Base-by-base conservation (phyloP, 2,113 vertebrate species). In the Carettochelys insculpta region DNA sequence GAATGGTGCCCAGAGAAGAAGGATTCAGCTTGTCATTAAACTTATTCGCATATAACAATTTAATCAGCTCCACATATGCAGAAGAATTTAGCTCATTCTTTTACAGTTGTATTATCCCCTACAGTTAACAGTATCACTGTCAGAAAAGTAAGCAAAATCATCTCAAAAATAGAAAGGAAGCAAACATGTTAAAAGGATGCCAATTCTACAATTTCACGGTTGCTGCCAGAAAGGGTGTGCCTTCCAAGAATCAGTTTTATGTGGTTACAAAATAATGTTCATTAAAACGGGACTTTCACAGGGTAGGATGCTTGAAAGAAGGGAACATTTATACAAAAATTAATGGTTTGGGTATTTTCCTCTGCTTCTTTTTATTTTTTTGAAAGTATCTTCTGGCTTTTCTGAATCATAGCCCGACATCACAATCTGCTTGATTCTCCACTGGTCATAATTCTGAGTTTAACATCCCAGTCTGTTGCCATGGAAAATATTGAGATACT, bases 401-500 rank as follows among this genome's bases (percentile, higher is more conserved):
- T 80, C 54, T 80, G 19, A 31, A 43, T 86, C 78, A 34, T 6
- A 85, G 14, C 25, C 34, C 14, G 50, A 48, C 29, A 47, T 34
- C 75, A 77, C 12, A 27, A 29, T 34, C 29, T 77, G 71, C 12
- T 43, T 14, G 47, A 51, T 86, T 77, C 86, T 54, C 19, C 29
- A 58, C 29, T 20, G 14, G 79, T 58, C 41, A 43, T 77, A 90
- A 90, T 82, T 87, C 54, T 82, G 81, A 52, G 50, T 43, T 20
- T 89, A 85, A 73, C 68, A 86, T 83, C 53, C 65, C 34, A 83
- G 5, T 6, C 31, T 25, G 50, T 65, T 83, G 50, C 58, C 68
- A 53, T 71, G 83, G 85, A 94, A 94, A 92, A 77, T 43, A 51
- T 56, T 83, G 77, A 6, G 17, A 86, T n/a, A 34, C 50, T 85